Evolutionary conservation across 2,113 vertebrate genomes (phyloP).

Genomic region (Myrmecophaga tridactyla): DNA sequence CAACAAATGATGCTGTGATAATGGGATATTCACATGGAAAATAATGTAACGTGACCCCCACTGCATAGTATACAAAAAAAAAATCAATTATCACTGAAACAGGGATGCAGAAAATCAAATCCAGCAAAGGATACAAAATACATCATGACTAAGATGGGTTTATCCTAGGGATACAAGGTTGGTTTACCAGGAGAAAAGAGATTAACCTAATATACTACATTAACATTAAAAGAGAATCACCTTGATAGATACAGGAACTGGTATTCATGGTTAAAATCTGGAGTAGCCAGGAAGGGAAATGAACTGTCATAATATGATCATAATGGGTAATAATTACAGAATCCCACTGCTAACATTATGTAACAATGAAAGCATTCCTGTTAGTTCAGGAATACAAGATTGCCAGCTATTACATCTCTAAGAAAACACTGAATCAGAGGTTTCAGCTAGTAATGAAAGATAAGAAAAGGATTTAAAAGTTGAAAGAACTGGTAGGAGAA

Average conservation of each 20-base stretch:
- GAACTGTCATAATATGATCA: background rate
- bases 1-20: no score
- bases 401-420: background rate
- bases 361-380: background rate
- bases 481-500: background rate
- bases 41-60: no score
- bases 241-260: background rate
- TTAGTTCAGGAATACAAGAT: background rate
- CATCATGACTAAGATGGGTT: background rate
- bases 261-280: background rate
- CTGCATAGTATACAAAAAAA: no score
- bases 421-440: background rate
- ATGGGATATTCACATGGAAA: no score
- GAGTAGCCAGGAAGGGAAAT: constrained; percentile 2
- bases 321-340: background rate
- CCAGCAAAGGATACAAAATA: background rate
- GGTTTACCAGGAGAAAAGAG: background rate
- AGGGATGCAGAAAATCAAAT: background rate
- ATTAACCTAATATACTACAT: background rate
- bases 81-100: background rate
- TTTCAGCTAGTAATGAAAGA: background rate
- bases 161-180: background rate
- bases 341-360: background rate
- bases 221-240: background rate
- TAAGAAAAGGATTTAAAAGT: constrained; percentile 11